Evolutionary conservation across 1,140 invertebrate species (phyloP).

Genomic region (Armadillidium nasatum): DNA sequence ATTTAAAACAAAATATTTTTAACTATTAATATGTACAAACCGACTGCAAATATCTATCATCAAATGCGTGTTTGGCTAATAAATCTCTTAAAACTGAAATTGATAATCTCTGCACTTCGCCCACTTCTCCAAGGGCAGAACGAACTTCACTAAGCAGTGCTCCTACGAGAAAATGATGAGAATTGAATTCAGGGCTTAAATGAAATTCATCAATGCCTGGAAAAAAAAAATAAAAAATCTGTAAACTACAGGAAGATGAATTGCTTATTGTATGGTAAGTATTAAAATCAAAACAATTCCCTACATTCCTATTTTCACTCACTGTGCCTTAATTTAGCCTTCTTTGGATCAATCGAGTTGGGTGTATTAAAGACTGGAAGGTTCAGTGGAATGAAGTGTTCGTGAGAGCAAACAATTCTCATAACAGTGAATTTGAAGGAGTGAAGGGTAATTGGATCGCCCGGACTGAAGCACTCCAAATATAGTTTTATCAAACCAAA

Average conservation of each 20-base stretch:
- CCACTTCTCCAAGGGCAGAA: conserved; percentile 73
- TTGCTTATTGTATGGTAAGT: no score
- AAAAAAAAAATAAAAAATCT: neutral
- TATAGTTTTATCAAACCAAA: conserved; percentile 82
- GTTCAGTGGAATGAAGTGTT: conserved; percentile 85
- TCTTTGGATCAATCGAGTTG: conserved; percentile 44
- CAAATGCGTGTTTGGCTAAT: conserved; percentile 88
- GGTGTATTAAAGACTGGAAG: conserved; percentile 59
- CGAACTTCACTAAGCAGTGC: conserved; percentile 68
- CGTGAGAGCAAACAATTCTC: conserved; percentile 86
- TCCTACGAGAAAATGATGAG: conserved; percentile 83
- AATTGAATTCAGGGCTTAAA: conserved; percentile 60
- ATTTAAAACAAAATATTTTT: conserved; percentile 8
- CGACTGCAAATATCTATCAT: conserved; percentile 70
- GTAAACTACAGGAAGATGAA: neutral
- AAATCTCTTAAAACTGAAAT: conserved; percentile 74
- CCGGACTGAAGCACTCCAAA: conserved; percentile 75
- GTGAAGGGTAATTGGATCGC: conserved; percentile 70
- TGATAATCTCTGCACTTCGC: conserved; percentile 71
- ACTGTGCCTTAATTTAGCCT: conserved; percentile 48
- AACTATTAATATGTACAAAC: conserved; percentile 46
- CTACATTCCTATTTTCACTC: conserved; percentile 16
- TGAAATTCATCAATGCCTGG: conserved; percentile 43
- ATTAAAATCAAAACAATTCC: no score
- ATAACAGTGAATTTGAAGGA: conserved; percentile 84